phyloP scores from a whole-genome alignment of 1,140 invertebrate species.

The Mycetomoellerius zeteki region DNA sequence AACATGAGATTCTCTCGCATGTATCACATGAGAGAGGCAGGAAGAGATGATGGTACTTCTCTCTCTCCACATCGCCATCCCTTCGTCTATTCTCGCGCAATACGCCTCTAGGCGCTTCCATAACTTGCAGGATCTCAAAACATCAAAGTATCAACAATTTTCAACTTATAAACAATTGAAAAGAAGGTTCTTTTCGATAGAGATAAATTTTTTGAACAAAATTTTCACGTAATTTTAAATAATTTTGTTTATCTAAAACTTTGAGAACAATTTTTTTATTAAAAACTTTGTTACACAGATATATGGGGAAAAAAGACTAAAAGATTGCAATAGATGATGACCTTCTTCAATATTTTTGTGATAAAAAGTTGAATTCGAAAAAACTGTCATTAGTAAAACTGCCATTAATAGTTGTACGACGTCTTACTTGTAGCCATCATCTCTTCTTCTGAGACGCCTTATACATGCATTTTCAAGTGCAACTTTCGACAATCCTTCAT shows the following conservation, averaged over 20 bases:
- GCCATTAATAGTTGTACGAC: neutral
- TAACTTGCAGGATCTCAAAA: conserved; percentile 64
- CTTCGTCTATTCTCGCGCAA: conserved; percentile 63
- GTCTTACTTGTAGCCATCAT: neutral
- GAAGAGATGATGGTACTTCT: conserved; percentile 28
- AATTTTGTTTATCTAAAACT: too few species aligned
- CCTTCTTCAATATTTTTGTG: neutral
- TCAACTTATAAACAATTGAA: neutral
- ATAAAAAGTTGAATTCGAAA: neutral
- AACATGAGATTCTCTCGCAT: conserved; percentile 64
- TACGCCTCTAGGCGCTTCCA: conserved; percentile 69
- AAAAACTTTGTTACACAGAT: neutral
- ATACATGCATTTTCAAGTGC: neutral
- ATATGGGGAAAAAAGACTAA: neutral
- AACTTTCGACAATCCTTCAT: neutral
- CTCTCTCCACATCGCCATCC: conserved; percentile 46
- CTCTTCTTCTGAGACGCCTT: neutral
- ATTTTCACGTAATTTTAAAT: neutral
- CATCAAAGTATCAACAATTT: neutral
- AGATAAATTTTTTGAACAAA: neutral
- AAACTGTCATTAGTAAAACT: too few species aligned
- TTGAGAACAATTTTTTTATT: neutral
- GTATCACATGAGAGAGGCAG: conserved; percentile 63
- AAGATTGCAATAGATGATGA: neutral
- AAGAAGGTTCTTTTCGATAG: neutral